Evolutionary conservation across 1,140 invertebrate species (phyloP), one percentile per base, ranked within the genome.

Genomic region (Thalassaphorura encarpata): DNA sequence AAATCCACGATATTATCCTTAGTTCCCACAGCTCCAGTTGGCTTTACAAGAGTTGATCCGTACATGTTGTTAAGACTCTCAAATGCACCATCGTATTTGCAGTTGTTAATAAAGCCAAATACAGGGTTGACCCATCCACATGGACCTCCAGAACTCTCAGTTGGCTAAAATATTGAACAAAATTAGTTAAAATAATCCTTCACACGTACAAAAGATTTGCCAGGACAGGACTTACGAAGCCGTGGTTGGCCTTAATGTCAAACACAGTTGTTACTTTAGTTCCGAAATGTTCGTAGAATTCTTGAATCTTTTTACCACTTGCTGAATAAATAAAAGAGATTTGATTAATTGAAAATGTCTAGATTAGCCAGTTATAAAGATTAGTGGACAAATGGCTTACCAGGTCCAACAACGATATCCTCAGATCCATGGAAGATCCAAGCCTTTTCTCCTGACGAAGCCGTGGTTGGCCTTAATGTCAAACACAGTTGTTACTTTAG

Each of bases 81-180:
- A 58, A 58, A 71, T n/a, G 70, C 70, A 8, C 67, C 66, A 26
- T 67, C 58, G 57, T 71, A 72, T 31, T 60, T 54, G 52, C 71
- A 72, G 55, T 69, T 65, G 33, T 36, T 36, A n/a, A 36, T 11
- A 36, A 36, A 36, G 33, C n/a, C 33, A n/a, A 11, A 11, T n/a
- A 36, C 11, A n/a, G 33, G 33, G 11, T 11, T 11, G 11, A 36
- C 11, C 33, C n/a, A n/a, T n/a, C 33, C 11, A n/a, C 33, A 36
- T n/a, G 33, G 33, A 36, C 11, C 33, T 11, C 33, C 33, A 36
- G 33, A 11, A n/a, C n/a, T n/a, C 11, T 11, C n/a, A 11, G 33
- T 36, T n/a, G 33, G 33, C n/a, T n/a, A n/a, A n/a, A n/a, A n/a
- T n/a, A n/a, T n/a, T n/a, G n/a, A n/a, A n/a, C n/a, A n/a, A n/a